Conservation (phyloP, 1,140 invertebrate species). For the Lysiphlebus fabarum region DNA sequence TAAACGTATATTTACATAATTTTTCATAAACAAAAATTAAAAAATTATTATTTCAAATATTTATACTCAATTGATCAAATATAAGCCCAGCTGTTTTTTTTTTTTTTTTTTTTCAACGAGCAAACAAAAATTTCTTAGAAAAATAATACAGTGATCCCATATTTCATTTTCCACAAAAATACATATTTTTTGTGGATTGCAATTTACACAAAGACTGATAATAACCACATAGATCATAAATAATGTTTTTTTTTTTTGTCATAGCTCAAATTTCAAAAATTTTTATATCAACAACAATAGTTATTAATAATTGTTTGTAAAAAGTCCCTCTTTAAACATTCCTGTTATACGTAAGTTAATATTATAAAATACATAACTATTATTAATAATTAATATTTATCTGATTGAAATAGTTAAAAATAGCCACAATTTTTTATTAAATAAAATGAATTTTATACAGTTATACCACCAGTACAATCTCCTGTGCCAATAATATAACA, state of each 20-base stretch:
- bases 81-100: slow-evolving; percentile 22
- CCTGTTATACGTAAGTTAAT: slow-evolving; percentile 45
- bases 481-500: slow-evolving; percentile 47
- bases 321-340: slow-evolving; percentile 36
- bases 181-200: slow-evolving; percentile 28
- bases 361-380: slow-evolving; percentile 24
- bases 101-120: neutral
- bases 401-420: slow-evolving; percentile 1
- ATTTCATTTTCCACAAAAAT: slow-evolving; percentile 4
- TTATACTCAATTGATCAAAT: slow-evolving; percentile 15
- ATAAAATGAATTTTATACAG: slow-evolving; percentile 12
- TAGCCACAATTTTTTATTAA: too few relatives aligned
- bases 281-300: slow-evolving; percentile 15
- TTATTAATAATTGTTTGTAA: slow-evolving; percentile 20
- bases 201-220: slow-evolving; percentile 44
- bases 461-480: slow-evolving; percentile 51
- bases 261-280: neutral
- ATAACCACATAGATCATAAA: slow-evolving; percentile 28
- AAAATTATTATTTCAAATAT: too few relatives aligned
- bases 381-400: slow-evolving; percentile 4
- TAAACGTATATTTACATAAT: too few relatives aligned
- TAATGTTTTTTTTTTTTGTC: slow-evolving; percentile 18
- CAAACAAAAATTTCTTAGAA: slow-evolving; percentile 6
- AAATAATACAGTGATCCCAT: slow-evolving; percentile 4
- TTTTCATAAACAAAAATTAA: too few relatives aligned